A percentile compares a stretch with the other conserved stretches of the same genome.
Conservation (phyloP, 2,888 invertebrate species). For the Theristus sp. region DNA sequence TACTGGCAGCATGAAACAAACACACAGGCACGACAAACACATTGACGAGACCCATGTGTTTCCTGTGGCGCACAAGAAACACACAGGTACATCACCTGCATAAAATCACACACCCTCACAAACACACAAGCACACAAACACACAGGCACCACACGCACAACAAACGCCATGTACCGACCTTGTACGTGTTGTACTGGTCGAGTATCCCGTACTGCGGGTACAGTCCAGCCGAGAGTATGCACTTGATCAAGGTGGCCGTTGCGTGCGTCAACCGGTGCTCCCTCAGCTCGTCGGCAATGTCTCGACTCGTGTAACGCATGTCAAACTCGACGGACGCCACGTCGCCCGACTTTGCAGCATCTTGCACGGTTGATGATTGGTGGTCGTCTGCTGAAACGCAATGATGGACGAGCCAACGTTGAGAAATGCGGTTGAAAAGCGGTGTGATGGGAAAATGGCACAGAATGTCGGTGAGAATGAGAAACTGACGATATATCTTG, state of each 20-base stretch:
- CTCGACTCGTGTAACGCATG: slow-evolving; percentile 3
- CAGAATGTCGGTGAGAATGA: too few species aligned
- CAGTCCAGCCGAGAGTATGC: slow-evolving; percentile 71
- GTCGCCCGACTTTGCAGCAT: background rate
- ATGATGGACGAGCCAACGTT: too few species aligned
- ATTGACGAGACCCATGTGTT: background rate
- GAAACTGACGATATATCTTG: too few species aligned
- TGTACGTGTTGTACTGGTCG: slow-evolving; percentile 78
- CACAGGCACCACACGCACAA: background rate
- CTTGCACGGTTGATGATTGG: too few species aligned
- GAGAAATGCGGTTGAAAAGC: too few species aligned
- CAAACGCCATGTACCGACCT: slow-evolving; percentile 39
- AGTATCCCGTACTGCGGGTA: slow-evolving; percentile 88
- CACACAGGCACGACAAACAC: background rate
- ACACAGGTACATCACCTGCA: background rate
- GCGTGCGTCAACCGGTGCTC: slow-evolving; percentile 10
- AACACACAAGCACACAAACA: background rate
- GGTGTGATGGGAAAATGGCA: too few species aligned
- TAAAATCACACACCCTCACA: background rate
- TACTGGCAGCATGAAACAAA: background rate
- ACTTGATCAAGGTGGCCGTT: slow-evolving; percentile 43
- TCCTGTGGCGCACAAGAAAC: too few species aligned
- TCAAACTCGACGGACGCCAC: slow-evolving; percentile 5
- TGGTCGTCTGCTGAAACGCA: too few species aligned
- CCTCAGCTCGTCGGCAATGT: slow-evolving; percentile 8